These are phyloP conservation scores for Leguminivora glycinivorella DNA, from an alignment of 1,140 invertebrate species.

Conservation along the genomic window DNA sequence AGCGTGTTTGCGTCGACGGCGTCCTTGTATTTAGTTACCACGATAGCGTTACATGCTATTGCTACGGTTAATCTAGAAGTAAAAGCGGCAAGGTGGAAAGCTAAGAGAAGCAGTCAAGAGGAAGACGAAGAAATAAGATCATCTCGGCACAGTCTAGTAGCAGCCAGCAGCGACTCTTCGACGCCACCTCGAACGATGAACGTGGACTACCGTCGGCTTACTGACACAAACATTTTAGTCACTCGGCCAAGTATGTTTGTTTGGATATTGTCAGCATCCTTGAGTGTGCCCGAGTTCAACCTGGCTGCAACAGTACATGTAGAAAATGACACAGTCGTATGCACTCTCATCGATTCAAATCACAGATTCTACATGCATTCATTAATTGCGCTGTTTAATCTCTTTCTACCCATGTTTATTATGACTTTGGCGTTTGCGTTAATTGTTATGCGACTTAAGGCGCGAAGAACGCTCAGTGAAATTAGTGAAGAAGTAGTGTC, in stretches of 20 bases:
- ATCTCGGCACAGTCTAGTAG: slow-evolving; percentile 72
- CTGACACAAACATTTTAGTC: slow-evolving; percentile 66
- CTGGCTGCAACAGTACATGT: slow-evolving; percentile 61
- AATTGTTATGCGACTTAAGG: slow-evolving; percentile 59
- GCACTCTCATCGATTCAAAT: slow-evolving; percentile 64
- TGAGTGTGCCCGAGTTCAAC: slow-evolving; percentile 79
- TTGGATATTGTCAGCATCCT: slow-evolving; percentile 78
- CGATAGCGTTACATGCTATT: slow-evolving; percentile 78
- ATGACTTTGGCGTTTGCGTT: slow-evolving; percentile 49
- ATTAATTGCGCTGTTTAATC: slow-evolving; percentile 66
- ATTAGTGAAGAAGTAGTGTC: slow-evolving; percentile 52
- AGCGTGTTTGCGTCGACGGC: slow-evolving; percentile 78
- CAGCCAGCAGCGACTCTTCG: slow-evolving; percentile 66
- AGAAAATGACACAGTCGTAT: slow-evolving; percentile 52
- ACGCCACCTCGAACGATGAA: slow-evolving; percentile 71
- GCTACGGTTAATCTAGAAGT: slow-evolving; percentile 76
- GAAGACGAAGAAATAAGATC: slow-evolving; percentile 77
- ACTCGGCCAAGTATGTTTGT: slow-evolving; percentile 76
- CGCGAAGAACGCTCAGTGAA: slow-evolving; percentile 45
- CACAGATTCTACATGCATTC: slow-evolving; percentile 68
- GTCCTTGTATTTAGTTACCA: slow-evolving; percentile 75
- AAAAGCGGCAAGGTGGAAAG: slow-evolving; percentile 51
- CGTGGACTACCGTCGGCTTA: slow-evolving; percentile 69
- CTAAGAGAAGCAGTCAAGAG: slow-evolving; percentile 61
- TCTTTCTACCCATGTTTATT: slow-evolving; percentile 65